Evolutionary conservation across 2,113 vertebrate species (phyloP).

Genomic region (Tetraodon nigroviridis): DNA sequence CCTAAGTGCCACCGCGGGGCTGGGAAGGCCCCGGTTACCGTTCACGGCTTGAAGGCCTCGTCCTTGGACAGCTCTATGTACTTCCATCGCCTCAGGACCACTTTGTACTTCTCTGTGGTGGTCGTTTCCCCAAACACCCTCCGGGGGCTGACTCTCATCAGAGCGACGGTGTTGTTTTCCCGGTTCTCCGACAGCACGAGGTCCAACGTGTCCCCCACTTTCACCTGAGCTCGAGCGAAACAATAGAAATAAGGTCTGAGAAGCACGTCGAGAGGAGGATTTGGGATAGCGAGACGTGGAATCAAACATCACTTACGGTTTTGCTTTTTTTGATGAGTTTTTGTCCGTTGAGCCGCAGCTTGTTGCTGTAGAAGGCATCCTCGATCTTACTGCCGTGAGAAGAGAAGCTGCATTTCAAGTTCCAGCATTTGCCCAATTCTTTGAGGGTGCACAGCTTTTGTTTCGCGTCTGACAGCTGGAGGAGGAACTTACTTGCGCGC

Average conservation of each 20-base stretch:
- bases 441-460: background rate
- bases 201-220: constrained; percentile 88
- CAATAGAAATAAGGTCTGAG: background rate
- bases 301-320: constrained; percentile 74
- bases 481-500: constrained; percentile 87
- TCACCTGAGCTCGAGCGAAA: constrained; percentile 76
- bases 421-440: too few relatives aligned
- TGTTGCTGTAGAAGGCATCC: constrained; percentile 89
- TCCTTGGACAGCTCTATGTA: constrained; percentile 78
- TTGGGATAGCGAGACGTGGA: too few relatives aligned
- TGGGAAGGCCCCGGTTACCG: background rate
- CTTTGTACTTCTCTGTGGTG: constrained; percentile 78
- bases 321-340: constrained; percentile 95
- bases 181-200: constrained; percentile 80
- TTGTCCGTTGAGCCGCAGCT: constrained; percentile 90
- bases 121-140: constrained; percentile 76
- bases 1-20: background rate
- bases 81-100: constrained; percentile 89
- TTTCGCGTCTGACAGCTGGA: background rate
- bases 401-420: background rate
- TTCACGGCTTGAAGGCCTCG: constrained; percentile 70
- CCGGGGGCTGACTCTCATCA: constrained; percentile 85
- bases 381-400: constrained; percentile 86
- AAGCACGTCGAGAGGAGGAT: background rate
- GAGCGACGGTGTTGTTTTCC: constrained; percentile 77